Conservation (phyloP, 2,113 vertebrate species). For the Puntigrus tetrazona region DNA sequence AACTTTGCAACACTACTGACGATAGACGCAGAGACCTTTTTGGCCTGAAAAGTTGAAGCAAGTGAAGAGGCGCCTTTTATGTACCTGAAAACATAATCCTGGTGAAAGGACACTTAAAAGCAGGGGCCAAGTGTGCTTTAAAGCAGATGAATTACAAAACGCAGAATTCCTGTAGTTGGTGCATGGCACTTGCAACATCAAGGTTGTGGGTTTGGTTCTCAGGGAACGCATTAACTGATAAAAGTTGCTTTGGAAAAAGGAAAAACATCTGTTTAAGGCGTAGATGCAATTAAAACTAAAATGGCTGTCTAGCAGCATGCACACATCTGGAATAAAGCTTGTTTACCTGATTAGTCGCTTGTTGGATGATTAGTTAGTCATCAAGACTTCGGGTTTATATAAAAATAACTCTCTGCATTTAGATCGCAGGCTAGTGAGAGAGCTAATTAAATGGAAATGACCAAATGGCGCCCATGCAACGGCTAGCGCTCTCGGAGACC, state of each 20-base stretch:
- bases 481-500: slow-evolving; percentile 76
- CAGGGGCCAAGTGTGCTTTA: neutral
- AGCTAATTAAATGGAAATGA: slow-evolving; percentile 72
- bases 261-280: no score
- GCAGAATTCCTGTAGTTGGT: neutral
- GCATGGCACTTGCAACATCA: neutral
- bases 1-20: neutral
- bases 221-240: no score
- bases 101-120: neutral
- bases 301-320: neutral
- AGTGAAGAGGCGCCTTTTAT: no score
- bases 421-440: slow-evolving; percentile 48
- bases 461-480: slow-evolving; percentile 70
- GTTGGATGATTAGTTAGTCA: neutral
- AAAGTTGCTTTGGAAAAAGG: no score
- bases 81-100: neutral
- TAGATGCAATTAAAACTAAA: neutral
- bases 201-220: no score
- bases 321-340: neutral
- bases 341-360: neutral
- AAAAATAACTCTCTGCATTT: neutral
- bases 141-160: neutral
- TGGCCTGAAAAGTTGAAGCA: neutral
- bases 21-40: neutral
- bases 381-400: neutral